phyloP scores from a whole-genome alignment of 1,140 invertebrate genomes.

The Zaprionus lachaisei region DNA sequence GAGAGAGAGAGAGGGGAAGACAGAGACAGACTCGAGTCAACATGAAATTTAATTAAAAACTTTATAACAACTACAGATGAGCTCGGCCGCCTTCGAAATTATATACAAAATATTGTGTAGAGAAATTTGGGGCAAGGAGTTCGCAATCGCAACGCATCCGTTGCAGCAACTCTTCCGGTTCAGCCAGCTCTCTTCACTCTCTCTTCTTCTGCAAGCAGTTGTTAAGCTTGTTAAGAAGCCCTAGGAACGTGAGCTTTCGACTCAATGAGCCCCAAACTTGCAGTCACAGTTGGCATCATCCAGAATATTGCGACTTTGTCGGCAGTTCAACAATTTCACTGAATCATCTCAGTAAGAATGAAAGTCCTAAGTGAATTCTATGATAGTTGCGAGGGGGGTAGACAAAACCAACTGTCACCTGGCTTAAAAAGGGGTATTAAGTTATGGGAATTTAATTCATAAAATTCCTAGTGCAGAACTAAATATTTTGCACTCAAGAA shows the following conservation, averaged over 20 bases:
- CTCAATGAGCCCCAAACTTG: slow-evolving; percentile 54
- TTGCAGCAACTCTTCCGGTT: slow-evolving; percentile 12
- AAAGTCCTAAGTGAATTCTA: background rate
- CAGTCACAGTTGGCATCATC: slow-evolving; percentile 44
- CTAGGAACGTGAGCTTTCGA: slow-evolving; percentile 28
- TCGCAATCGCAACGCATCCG: slow-evolving; percentile 17
- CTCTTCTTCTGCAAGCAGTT: background rate
- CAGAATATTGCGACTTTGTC: slow-evolving; percentile 22
- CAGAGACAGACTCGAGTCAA: slow-evolving; percentile 46
- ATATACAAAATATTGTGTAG: slow-evolving; percentile 53
- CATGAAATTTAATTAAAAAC: slow-evolving; percentile 82
- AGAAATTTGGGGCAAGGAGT: slow-evolving; percentile 5
- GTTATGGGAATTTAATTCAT: too few species aligned
- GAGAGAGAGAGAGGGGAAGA: background rate
- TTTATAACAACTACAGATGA: slow-evolving; percentile 71
- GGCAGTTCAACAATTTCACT: background rate
- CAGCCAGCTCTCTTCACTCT: background rate
- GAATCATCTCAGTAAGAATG: background rate
- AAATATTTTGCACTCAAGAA: background rate
- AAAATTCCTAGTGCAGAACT: too few species aligned
- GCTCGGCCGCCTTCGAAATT: slow-evolving; percentile 49
- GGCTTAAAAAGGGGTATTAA: background rate
- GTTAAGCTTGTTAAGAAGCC: slow-evolving; percentile 26
- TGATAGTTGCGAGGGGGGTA: background rate
- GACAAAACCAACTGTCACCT: background rate